Evolutionary conservation across 2,888 invertebrate genomes (phyloP).

Genomic region (Noctuana brunneofusca): DNA sequence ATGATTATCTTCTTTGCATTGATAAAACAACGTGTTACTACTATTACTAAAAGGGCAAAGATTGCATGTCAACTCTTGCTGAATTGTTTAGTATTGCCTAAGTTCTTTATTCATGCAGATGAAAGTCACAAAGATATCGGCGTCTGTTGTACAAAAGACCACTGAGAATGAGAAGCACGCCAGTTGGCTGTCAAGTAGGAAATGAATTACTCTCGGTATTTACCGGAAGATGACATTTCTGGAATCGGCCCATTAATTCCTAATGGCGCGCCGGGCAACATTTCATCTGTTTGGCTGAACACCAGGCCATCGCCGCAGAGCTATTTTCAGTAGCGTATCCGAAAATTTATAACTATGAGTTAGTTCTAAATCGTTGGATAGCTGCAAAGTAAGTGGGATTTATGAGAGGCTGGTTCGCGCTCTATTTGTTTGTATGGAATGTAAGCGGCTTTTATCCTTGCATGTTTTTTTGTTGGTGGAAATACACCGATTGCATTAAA

Average conservation of each 20-base stretch:
- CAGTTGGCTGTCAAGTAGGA: constrained; percentile 47
- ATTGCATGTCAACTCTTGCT: no score
- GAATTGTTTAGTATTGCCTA: neutral
- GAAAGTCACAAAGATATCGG: constrained; percentile 3
- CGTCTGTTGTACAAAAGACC: constrained; percentile 16
- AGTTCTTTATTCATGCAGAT: neutral
- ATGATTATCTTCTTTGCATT: no score
- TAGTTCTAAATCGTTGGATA: constrained; percentile 78
- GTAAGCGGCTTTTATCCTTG: constrained; percentile 38
- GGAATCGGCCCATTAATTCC: constrained; percentile 80
- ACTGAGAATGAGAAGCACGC: constrained; percentile 21
- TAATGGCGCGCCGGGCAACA: constrained; percentile 77
- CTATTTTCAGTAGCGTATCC: constrained; percentile 76
- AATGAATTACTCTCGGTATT: constrained; percentile 73
- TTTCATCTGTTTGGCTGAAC: constrained; percentile 80
- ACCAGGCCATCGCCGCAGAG: constrained; percentile 69
- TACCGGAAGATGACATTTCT: constrained; percentile 80
- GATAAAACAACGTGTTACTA: no score
- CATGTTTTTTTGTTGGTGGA: constrained; percentile 37
- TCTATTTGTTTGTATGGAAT: constrained; percentile 60
- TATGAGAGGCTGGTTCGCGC: constrained; percentile 64
- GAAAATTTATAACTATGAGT: constrained; percentile 77
- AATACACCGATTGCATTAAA: constrained; percentile 37
- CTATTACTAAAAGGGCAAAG: no score
- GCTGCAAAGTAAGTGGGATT: constrained; percentile 73